phyloP scores from a whole-genome alignment of 2,888 invertebrate species.

The Agelastica alni region DNA sequence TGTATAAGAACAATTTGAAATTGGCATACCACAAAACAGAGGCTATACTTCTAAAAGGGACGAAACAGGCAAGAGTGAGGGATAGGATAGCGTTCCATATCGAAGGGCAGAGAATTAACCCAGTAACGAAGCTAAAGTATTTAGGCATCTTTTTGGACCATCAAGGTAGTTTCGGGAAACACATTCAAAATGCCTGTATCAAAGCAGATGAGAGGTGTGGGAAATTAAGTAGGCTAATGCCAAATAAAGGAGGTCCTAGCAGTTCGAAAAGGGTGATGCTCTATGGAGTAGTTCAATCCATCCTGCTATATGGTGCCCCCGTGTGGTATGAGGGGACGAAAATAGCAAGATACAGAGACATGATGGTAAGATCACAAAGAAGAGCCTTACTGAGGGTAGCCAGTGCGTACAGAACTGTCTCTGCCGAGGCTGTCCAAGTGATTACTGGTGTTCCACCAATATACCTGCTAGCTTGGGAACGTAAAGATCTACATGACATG shows the following conservation, averaged over 20 bases:
- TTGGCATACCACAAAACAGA: conserved; percentile 13
- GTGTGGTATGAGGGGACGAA: conserved; percentile 18
- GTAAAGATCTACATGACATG: background rate
- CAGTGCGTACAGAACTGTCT: conserved; percentile 2
- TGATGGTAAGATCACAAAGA: conserved; percentile 13
- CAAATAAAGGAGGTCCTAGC: conserved; percentile 28
- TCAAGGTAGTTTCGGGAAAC: conserved; percentile 1
- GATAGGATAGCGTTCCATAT: background rate
- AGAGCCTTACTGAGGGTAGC: conserved; percentile 3
- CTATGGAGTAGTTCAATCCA: conserved; percentile 20
- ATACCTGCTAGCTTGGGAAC: background rate
- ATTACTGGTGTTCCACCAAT: conserved; percentile 3
- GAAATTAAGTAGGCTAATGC: conserved; percentile 17
- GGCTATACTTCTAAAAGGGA: background rate
- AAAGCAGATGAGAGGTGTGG: conserved; percentile 13
- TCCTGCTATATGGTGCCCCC: conserved; percentile 28
- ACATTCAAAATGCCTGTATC: background rate
- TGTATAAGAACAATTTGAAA: conserved; percentile 5
- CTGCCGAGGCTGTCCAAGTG: conserved; percentile 1
- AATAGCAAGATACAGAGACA: conserved; percentile 1
- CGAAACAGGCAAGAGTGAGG: background rate
- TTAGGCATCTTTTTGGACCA: conserved; percentile 5
- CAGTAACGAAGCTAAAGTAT: background rate
- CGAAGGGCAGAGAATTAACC: conserved; percentile 12
- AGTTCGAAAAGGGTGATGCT: conserved; percentile 18